These are phyloP conservation scores for Lasioglossum villosulum DNA, from an alignment of 2,888 invertebrate species.

Conservation along the genomic window DNA sequence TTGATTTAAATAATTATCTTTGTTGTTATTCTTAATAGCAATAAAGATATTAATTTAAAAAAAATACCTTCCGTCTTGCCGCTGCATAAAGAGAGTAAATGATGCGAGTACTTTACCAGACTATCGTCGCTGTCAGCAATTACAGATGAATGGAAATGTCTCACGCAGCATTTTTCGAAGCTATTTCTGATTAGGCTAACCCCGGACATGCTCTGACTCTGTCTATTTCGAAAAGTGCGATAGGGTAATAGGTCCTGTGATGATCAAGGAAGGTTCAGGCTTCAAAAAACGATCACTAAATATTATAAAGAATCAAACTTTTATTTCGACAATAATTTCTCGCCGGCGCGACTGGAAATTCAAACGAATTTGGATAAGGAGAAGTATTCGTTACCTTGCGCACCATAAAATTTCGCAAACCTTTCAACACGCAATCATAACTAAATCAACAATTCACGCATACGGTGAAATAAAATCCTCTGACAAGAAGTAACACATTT, in stretches of 20 bases:
- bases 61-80: too few species aligned
- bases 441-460: conserved; percentile 31
- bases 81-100: too few species aligned
- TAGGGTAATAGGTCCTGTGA: background rate
- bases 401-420: conserved; percentile 42
- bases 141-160: too few species aligned
- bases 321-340: conserved; percentile 46
- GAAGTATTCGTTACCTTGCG: conserved; percentile 9
- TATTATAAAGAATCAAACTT: conserved; percentile 56
- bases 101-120: too few species aligned
- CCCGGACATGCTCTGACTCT: too few species aligned
- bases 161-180: too few species aligned
- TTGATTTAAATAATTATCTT: too few species aligned
- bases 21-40: too few species aligned
- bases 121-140: too few species aligned
- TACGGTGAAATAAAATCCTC: conserved; percentile 22
- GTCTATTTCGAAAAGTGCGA: background rate
- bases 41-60: too few species aligned
- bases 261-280: background rate
- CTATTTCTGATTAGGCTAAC: too few species aligned
- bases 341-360: conserved; percentile 29
- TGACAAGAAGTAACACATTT: conserved; percentile 26
- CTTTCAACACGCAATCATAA: conserved; percentile 30
- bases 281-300: background rate
- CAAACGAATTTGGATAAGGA: conserved; percentile 38